Conservation (phyloP, 2,888 invertebrate species). For the Cybosia mesomella region DNA sequence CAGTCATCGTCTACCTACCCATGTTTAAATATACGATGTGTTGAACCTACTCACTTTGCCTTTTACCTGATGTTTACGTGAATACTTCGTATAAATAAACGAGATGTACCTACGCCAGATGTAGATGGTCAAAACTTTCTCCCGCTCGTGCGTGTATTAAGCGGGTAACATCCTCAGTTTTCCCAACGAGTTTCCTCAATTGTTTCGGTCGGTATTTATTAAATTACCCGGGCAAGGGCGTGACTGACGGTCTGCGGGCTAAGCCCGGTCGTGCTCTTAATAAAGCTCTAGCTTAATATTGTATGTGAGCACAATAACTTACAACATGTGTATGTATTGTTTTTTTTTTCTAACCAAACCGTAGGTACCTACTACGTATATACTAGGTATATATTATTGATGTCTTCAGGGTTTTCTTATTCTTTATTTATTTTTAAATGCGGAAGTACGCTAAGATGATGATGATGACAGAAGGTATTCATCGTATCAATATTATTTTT, state of each 20-base stretch:
- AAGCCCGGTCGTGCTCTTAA: slow-evolving; percentile 70
- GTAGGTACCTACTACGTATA: no score
- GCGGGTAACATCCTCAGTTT: slow-evolving; percentile 64
- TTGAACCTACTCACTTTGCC: not conserved
- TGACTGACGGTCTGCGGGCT: slow-evolving; percentile 67
- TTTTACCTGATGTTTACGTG: not conserved
- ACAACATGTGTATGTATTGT: slow-evolving; percentile 46
- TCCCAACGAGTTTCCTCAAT: slow-evolving; percentile 72
- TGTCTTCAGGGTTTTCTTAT: no score
- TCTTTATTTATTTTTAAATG: no score
- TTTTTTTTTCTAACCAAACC: slow-evolving; percentile 32
- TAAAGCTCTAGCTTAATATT: slow-evolving; percentile 64
- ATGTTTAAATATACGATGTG: slow-evolving; percentile 1
- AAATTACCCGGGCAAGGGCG: slow-evolving; percentile 77
- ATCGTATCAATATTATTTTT: no score
- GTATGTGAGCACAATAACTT: slow-evolving; percentile 49
- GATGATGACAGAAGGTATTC: no score
- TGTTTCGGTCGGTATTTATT: slow-evolving; percentile 79
- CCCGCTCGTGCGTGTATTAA: slow-evolving; percentile 36
- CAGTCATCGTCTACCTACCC: not conserved
- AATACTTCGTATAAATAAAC: slow-evolving; percentile 10
- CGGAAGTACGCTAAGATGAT: no score
- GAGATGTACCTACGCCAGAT: slow-evolving; percentile 20
- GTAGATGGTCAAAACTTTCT: slow-evolving; percentile 36
- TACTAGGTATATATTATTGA: not conserved